phyloP scores from a whole-genome alignment of 2,888 invertebrate genomes.

The Chymomyza amoena region DNA sequence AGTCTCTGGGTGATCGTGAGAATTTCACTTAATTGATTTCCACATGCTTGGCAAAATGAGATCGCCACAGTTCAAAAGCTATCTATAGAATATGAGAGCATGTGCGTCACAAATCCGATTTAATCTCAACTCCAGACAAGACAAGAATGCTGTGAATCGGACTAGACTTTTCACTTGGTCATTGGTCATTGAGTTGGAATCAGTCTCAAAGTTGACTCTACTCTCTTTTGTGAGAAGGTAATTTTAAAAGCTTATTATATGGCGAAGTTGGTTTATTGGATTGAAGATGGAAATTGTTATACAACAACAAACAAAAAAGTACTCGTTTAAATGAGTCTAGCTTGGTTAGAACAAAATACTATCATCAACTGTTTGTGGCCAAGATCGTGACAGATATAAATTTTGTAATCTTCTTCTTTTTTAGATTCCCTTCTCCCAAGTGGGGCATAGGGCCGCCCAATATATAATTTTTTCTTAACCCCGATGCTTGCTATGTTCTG shows the following conservation, averaged over 20 bases:
- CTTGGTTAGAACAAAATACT: no score
- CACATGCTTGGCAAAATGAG: conserved; percentile 73
- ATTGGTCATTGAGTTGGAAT: not conserved
- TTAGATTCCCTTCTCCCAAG: no score
- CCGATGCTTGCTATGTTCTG: no score
- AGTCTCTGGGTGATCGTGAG: conserved; percentile 75
- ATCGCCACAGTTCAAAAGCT: conserved; percentile 56
- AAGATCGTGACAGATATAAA: no score
- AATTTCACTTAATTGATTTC: conserved; percentile 78
- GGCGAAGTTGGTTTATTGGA: no score
- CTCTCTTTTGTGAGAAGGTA: not conserved
- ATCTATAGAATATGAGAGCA: conserved; percentile 44
- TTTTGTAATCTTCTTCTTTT: no score
- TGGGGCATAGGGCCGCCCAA: no score
- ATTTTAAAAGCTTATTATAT: not conserved
- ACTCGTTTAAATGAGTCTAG: no score
- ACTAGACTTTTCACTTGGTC: conserved; percentile 43
- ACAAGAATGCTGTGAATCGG: not conserved
- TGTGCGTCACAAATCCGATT: conserved; percentile 53
- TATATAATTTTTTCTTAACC: no score
- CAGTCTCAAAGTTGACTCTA: not conserved
- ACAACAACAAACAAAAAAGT: no score
- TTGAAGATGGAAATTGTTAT: no score
- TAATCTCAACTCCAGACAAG: conserved; percentile 17
- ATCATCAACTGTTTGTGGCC: no score